These are phyloP conservation scores for Corythornis vintsioides DNA, from an alignment of 2,113 vertebrate genomes.

Conservation along the genomic window DNA sequence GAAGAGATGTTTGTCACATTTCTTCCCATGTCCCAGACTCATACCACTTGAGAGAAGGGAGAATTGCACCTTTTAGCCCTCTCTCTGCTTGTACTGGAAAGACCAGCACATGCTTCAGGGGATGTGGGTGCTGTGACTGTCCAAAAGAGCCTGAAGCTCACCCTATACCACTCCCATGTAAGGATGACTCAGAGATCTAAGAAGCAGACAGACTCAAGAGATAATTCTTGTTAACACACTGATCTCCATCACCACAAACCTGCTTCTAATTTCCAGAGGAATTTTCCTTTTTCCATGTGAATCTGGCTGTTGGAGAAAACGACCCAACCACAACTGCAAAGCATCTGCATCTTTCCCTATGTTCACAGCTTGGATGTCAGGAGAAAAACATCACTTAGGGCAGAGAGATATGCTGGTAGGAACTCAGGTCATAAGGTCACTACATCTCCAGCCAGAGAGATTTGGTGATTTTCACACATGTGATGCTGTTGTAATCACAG, in stretches of 20 bases:
- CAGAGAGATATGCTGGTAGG: not conserved
- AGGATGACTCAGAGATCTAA: slow-evolving; percentile 20
- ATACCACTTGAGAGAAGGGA: not conserved
- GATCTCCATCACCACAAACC: not conserved
- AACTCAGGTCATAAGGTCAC: not conserved
- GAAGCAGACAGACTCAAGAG: not conserved
- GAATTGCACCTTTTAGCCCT: not conserved
- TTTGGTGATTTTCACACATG: slow-evolving; percentile 28
- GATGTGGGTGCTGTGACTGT: not conserved
- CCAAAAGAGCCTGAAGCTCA: not conserved
- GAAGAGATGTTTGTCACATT: not conserved
- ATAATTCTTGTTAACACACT: slow-evolving; percentile 4
- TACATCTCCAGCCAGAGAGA: not conserved
- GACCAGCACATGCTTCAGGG: not conserved
- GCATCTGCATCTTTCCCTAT: not conserved
- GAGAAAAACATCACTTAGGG: not conserved
- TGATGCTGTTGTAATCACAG: slow-evolving; percentile 10
- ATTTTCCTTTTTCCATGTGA: slow-evolving; percentile 37
- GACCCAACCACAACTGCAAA: not conserved
- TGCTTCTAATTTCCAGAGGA: slow-evolving; percentile 29
- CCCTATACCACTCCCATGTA: not conserved
- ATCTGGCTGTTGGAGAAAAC: not conserved
- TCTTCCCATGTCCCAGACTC: not conserved
- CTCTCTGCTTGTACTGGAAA: not conserved
- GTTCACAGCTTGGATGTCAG: not conserved